Percentiles rank a stretch among this genome's conserved stretches.
Conservation (phyloP, 2,113 vertebrate genomes). For the Bucco capensis region DNA sequence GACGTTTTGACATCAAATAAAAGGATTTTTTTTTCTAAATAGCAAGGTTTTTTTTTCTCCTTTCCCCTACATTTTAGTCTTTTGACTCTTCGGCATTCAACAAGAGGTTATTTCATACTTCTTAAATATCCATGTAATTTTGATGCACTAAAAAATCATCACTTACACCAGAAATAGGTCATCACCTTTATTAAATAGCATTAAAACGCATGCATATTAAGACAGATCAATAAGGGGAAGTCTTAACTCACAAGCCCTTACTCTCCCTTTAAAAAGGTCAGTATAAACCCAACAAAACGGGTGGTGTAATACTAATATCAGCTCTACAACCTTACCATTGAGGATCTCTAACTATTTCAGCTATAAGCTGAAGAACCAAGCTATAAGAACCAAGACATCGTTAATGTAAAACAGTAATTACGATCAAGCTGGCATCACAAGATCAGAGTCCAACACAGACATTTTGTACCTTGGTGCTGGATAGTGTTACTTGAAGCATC, state of each 20-base stretch:
- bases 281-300: background rate
- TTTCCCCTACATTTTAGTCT: background rate
- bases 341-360: background rate
- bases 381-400: background rate
- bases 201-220: conserved; percentile 10
- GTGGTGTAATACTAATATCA: background rate
- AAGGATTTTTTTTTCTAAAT: background rate
- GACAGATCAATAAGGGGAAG: background rate
- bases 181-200: conserved; percentile 7
- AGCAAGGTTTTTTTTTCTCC: background rate
- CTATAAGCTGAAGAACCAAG: background rate
- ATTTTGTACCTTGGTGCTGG: conserved; percentile 57
- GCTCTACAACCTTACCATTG: background rate
- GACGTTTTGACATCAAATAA: background rate
- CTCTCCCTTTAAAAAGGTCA: background rate
- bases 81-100: background rate
- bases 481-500: conserved; percentile 53
- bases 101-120: background rate
- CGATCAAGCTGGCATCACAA: background rate
- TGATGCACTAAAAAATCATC: background rate
- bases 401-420: conserved; percentile 22
- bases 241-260: background rate
- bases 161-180: background rate
- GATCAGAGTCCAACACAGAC: conserved; percentile 48
- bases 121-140: background rate